Evolutionary conservation across 2,888 invertebrate species (phyloP).

Genomic region (Hoplodrina ambigua): DNA sequence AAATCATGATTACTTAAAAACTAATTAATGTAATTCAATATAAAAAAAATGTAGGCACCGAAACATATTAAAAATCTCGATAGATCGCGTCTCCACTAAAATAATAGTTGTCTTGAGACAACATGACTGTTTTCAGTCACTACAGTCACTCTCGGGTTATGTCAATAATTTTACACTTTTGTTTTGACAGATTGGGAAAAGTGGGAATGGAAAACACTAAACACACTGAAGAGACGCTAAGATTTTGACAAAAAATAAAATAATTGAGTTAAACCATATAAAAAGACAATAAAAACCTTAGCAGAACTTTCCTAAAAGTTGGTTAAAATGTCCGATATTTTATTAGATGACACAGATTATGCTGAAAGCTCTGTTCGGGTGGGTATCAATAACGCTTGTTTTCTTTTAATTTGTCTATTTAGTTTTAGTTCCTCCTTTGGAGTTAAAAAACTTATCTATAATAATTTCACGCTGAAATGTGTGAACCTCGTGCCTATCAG

Average conservation of each 20-base stretch:
- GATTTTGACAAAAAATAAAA: not conserved
- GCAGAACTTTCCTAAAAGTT: not conserved
- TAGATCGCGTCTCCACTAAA: no score
- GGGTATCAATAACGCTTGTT: slow-evolving; percentile 29
- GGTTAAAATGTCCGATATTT: slow-evolving; percentile 54
- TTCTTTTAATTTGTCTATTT: slow-evolving; percentile 9
- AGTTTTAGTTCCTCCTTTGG: no score
- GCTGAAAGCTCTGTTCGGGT: slow-evolving; percentile 56
- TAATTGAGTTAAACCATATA: not conserved
- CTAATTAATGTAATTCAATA: no score
- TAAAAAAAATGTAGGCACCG: no score
- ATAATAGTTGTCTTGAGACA: no score
- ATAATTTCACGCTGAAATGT: not conserved
- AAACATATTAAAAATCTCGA: no score
- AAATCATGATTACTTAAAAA: no score
- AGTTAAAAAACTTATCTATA: not conserved
- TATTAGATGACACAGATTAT: slow-evolving; percentile 53
- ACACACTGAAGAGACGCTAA: no score
- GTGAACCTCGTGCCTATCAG: not conserved
- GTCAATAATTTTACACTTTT: not conserved
- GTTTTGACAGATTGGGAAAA: not conserved
- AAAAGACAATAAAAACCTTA: not conserved
- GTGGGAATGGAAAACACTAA: not conserved
- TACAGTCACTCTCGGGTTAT: no score
- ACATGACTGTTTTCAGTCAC: no score